Evolutionary conservation across 1,140 invertebrate species (phyloP).

Genomic region (Drosophila quadrilineata): DNA sequence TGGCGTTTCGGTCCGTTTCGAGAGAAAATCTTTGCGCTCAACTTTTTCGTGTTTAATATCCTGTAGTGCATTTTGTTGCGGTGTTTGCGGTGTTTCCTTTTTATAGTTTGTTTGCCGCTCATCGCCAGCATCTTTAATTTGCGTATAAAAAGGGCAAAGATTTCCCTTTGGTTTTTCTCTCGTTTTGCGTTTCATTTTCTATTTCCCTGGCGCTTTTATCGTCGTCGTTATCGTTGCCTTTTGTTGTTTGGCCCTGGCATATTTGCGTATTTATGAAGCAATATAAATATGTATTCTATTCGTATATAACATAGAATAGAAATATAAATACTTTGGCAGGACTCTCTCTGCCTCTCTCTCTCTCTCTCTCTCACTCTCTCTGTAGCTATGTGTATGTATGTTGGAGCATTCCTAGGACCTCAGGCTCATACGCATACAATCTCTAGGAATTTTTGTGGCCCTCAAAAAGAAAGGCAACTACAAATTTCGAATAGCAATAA

Average conservation of each 20-base stretch:
- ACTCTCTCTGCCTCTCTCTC: too few relatives aligned
- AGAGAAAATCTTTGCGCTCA: constrained; percentile 62
- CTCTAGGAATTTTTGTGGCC: constrained; percentile 50
- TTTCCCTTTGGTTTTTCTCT: too few relatives aligned
- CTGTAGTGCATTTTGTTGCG: constrained; percentile 63
- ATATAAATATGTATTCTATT: constrained; percentile 54
- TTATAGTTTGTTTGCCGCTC: constrained; percentile 69
- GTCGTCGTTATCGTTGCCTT: constrained; percentile 3
- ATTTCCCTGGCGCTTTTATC: too few relatives aligned
- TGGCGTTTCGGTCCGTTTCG: too few relatives aligned
- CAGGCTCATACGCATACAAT: constrained; percentile 35
- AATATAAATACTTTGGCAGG: constrained; percentile 18
- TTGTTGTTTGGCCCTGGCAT: constrained; percentile 43
- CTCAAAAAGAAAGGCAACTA: constrained; percentile 37
- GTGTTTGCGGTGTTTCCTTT: constrained; percentile 59
- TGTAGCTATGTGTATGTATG: constrained; percentile 12
- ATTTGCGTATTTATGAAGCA: constrained; percentile 73
- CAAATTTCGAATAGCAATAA: constrained; percentile 77
- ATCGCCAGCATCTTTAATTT: constrained; percentile 24
- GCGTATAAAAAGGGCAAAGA: constrained; percentile 28
- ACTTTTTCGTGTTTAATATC: constrained; percentile 74
- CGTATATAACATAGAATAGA: too few relatives aligned
- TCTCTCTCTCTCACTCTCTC: not conserved
- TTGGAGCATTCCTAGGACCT: not conserved
- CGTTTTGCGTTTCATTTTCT: too few relatives aligned